These are phyloP conservation scores for Parazoanthus swiftii DNA, from an alignment of 92 coral and sea anemone species.

Conservation along the genomic window DNA sequence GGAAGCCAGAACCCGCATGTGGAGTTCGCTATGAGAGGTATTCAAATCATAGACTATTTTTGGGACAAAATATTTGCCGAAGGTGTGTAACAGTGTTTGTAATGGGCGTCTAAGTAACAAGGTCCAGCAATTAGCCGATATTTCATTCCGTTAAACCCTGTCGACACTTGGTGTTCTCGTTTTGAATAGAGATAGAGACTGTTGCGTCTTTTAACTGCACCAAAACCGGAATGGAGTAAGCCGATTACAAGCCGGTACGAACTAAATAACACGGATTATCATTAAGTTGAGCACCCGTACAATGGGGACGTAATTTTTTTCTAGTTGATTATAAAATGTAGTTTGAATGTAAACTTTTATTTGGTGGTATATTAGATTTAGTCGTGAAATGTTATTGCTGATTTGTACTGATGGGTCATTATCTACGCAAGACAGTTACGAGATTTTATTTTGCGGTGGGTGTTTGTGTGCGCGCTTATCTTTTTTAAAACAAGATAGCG, in stretches of 20 bases:
- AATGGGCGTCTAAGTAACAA: neutral
- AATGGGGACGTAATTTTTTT: neutral
- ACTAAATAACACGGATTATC: neutral
- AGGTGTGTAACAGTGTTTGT: neutral
- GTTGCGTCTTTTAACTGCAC: neutral
- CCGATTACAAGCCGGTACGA: neutral
- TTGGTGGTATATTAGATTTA: neutral
- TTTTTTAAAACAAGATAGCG: no score
- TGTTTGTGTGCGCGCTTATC: no score
- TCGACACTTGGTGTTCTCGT: neutral
- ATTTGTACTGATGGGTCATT: neutral
- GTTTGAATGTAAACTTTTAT: neutral
- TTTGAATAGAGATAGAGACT: neutral
- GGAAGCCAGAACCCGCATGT: neutral
- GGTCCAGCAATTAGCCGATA: neutral
- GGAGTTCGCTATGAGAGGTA: neutral
- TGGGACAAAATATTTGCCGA: neutral
- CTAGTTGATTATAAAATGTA: neutral
- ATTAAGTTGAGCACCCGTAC: neutral
- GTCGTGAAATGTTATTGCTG: neutral
- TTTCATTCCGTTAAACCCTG: constrained; percentile 4
- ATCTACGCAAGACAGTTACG: neutral
- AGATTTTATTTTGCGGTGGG: no score
- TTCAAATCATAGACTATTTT: neutral
- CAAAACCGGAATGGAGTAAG: neutral